phyloP scores from a whole-genome alignment of 2,113 vertebrate species.

The Elgaria multicarinata region DNA sequence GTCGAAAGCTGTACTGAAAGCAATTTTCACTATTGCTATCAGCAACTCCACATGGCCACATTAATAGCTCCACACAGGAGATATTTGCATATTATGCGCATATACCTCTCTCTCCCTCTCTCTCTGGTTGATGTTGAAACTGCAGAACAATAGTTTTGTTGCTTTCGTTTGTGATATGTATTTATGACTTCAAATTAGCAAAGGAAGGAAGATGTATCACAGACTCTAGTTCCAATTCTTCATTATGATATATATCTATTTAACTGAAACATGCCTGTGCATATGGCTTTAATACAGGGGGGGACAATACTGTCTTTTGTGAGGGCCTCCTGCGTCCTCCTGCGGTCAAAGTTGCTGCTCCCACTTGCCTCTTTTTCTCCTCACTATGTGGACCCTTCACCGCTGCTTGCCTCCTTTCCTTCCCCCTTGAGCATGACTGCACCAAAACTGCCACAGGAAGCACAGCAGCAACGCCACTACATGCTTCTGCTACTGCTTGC shows the following conservation, averaged over 20 bases:
- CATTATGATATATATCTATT: neutral
- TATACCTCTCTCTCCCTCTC: neutral
- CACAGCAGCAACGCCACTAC: no score
- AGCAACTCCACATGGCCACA: neutral
- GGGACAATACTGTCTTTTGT: no score
- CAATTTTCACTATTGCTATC: conserved; percentile 37
- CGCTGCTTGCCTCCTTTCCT: no score
- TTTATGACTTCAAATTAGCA: conserved; percentile 21
- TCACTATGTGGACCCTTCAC: no score
- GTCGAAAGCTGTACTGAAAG: neutral
- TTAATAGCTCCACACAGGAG: neutral
- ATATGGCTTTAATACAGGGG: neutral
- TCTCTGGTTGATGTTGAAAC: neutral
- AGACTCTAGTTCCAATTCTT: neutral
- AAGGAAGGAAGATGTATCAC: neutral
- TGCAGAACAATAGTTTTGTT: conserved; percentile 29
- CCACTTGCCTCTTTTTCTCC: no score
- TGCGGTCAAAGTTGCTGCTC: no score
- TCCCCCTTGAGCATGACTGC: no score
- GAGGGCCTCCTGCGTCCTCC: no score
- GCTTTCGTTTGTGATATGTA: neutral
- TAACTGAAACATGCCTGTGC: conserved; percentile 18
- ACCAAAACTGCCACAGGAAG: no score
- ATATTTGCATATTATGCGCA: conserved; percentile 2
- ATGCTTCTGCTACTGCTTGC: no score